Evolutionary conservation across 2,888 invertebrate species (phyloP).

Genomic region (Chymomyza amoena): DNA sequence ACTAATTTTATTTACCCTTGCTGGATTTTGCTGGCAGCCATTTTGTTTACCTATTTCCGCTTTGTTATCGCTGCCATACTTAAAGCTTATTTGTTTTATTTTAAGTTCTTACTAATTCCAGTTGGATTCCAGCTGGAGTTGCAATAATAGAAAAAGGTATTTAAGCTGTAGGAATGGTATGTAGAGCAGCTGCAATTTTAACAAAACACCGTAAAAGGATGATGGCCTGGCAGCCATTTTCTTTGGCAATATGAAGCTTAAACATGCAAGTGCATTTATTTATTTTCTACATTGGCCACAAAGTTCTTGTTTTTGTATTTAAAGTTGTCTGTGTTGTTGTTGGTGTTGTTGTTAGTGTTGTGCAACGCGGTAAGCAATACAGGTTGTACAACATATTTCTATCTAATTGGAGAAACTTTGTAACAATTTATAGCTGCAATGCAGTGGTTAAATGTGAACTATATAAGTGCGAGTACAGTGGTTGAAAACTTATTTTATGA

Average conservation of each 20-base stretch:
- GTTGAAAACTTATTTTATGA: too few species aligned
- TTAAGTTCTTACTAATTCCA: slow-evolving; percentile 33
- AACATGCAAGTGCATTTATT: slow-evolving; percentile 64
- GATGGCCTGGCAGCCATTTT: slow-evolving; percentile 28
- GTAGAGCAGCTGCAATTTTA: not conserved
- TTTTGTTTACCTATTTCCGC: slow-evolving; percentile 5
- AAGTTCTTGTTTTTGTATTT: slow-evolving; percentile 33
- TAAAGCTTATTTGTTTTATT: slow-evolving; percentile 21
- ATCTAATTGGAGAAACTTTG: slow-evolving; percentile 60
- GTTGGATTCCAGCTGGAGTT: slow-evolving; percentile 21
- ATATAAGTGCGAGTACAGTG: not conserved
- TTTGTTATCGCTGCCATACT: slow-evolving; percentile 5
- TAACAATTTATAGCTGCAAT: slow-evolving; percentile 65
- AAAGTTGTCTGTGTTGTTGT: slow-evolving; percentile 22
- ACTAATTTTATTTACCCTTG: slow-evolving; percentile 22
- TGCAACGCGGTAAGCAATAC: not conserved
- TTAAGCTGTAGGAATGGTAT: slow-evolving; percentile 15
- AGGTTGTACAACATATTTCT: slow-evolving; percentile 53
- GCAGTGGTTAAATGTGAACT: slow-evolving; percentile 44
- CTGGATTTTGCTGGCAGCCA: not conserved
- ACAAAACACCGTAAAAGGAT: slow-evolving; percentile 24
- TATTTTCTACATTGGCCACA: slow-evolving; percentile 33
- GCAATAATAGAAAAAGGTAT: slow-evolving; percentile 8
- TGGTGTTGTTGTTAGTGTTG: not conserved
- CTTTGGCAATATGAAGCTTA: slow-evolving; percentile 58